Evolutionary conservation across 2,888 invertebrate genomes (phyloP).

Genomic region (Agriopis leucophaearia): DNA sequence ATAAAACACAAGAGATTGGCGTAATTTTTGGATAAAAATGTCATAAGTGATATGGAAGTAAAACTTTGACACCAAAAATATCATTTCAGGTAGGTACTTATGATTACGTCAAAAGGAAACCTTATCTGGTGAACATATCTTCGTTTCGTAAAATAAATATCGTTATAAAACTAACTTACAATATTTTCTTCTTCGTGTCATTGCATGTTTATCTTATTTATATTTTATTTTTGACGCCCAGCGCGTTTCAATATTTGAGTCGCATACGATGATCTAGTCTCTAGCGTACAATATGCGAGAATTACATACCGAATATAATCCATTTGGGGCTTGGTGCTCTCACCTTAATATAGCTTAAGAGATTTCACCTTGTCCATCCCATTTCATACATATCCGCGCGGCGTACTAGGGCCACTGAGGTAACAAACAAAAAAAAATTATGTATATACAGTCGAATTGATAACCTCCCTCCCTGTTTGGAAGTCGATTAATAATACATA

Average conservation of each 20-base stretch:
- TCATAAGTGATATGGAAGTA: conserved; percentile 18
- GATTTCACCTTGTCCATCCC: conserved; percentile 80
- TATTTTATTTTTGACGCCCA: conserved; percentile 65
- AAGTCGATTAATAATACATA: too few species aligned
- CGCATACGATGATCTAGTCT: conserved; percentile 60
- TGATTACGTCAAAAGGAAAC: conserved; percentile 14
- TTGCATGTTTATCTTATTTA: conserved; percentile 48
- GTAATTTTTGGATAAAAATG: conserved; percentile 24
- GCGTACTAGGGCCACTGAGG: too few species aligned
- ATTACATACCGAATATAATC: conserved; percentile 63
- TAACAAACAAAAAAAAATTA: too few species aligned
- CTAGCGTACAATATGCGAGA: conserved; percentile 68
- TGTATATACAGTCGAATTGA: too few species aligned
- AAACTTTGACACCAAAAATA: conserved; percentile 13
- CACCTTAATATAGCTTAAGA: conserved; percentile 80
- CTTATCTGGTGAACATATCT: background rate
- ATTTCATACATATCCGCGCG: conserved; percentile 69
- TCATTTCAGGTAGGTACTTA: background rate
- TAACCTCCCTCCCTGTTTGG: too few species aligned
- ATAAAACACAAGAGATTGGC: conserved; percentile 33
- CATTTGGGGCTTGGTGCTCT: conserved; percentile 77
- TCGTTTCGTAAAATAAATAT: background rate
- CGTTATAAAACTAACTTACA: conserved; percentile 1
- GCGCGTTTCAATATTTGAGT: conserved; percentile 73
- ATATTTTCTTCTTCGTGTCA: conserved; percentile 2